Conservation (phyloP, 2,797 vertebrate genomes). For the Thamnophis elegans region DNA sequence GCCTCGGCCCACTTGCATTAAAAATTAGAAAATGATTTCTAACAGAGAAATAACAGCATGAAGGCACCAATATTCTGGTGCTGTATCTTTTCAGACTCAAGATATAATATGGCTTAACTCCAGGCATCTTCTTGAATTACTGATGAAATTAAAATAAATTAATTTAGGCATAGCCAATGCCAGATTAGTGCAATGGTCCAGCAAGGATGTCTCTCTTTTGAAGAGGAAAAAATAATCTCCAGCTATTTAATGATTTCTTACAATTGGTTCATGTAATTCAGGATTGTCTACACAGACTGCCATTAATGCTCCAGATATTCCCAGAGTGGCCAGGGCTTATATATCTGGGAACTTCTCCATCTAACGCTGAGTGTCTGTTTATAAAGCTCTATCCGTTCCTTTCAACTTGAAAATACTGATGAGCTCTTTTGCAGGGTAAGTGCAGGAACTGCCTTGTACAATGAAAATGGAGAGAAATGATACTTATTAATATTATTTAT, state of each 20-base stretch:
- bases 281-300: neutral
- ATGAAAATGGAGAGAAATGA: neutral
- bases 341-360: neutral
- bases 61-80: neutral
- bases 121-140: conserved; percentile 3
- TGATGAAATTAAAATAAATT: conserved; percentile 24
- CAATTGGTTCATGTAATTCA: neutral
- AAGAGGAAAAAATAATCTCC: neutral
- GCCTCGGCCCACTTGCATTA: conserved; percentile 14
- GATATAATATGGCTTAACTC: neutral
- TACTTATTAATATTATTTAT: neutral
- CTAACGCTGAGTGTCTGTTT: neutral
- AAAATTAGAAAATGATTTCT: conserved; percentile 39
- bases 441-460: neutral
- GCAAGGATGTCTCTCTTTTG: neutral
- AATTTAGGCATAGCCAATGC: neutral
- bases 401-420: neutral
- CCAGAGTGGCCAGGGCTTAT: neutral
- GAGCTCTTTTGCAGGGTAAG: neutral
- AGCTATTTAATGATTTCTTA: conserved; percentile 4
- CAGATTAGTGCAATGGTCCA: conserved; percentile 2
- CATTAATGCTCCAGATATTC: neutral
- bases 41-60: conserved; percentile 6
- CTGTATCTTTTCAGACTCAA: conserved; percentile 13
- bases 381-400: neutral